These are phyloP conservation scores for Argopecten irradians DNA, from an alignment of 1,140 invertebrate genomes.

Conservation along the genomic window DNA sequence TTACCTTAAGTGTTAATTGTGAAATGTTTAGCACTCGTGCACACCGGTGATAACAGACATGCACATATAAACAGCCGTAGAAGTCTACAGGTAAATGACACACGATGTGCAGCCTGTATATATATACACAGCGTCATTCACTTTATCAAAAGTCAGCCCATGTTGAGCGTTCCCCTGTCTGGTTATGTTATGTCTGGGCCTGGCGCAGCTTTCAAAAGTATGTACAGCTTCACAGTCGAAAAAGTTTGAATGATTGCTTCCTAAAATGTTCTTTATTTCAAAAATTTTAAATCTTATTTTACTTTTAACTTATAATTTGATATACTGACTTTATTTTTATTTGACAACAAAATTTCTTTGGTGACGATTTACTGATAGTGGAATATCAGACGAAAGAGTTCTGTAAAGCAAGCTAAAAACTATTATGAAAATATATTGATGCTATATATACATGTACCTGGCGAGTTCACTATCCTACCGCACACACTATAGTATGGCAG, in stretches of 20 bases:
- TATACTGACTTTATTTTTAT: no score
- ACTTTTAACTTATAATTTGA: no score
- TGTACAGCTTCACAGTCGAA: background rate
- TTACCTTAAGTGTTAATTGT: background rate
- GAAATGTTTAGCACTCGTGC: background rate
- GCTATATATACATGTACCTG: background rate
- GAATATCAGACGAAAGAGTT: background rate
- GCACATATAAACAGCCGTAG: background rate
- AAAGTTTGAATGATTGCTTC: background rate
- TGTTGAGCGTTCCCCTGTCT: background rate
- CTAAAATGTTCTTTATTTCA: background rate
- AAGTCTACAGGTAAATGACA: slow-evolving; percentile 2
- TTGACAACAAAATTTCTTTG: no score
- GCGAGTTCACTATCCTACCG: background rate
- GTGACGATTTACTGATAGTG: background rate
- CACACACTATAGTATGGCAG: background rate
- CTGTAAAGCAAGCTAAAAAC: background rate
- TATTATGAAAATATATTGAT: background rate
- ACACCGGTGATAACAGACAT: slow-evolving; percentile 15
- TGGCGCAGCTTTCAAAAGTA: background rate
- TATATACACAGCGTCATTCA: background rate
- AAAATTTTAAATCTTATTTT: background rate
- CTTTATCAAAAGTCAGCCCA: slow-evolving; percentile 21
- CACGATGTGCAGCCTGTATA: background rate
- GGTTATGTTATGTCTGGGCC: background rate